These are phyloP conservation scores for Myiotriccus ornatus DNA, from an alignment of 2,797 vertebrate species.

Conservation along the genomic window DNA sequence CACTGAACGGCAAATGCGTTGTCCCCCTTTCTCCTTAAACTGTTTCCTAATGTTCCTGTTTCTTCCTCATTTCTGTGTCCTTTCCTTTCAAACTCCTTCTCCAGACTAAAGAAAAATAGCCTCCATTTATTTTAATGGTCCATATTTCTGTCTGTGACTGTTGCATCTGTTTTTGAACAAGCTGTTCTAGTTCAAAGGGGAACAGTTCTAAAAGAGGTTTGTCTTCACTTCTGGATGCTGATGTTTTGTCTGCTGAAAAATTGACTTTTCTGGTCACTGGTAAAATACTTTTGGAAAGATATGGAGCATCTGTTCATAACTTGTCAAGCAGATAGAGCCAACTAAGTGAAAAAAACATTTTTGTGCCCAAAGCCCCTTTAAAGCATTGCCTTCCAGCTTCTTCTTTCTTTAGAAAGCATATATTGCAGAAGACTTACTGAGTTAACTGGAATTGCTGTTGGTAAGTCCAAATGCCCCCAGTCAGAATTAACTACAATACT, in stretches of 20 bases:
- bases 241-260: constrained; percentile 49
- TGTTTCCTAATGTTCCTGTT: background rate
- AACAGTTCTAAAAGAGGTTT: background rate
- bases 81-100: background rate
- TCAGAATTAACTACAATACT: background rate
- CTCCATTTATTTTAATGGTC: background rate
- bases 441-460: background rate
- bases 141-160: background rate
- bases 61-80: background rate
- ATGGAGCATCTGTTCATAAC: constrained; percentile 45
- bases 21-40: background rate
- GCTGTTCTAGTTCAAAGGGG: constrained; percentile 14
- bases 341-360: constrained; percentile 45
- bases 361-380: constrained; percentile 13
- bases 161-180: constrained; percentile 14
- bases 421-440: background rate
- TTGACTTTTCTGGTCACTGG: constrained; percentile 43
- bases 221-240: constrained; percentile 7
- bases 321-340: constrained; percentile 59
- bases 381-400: constrained; percentile 31
- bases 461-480: background rate
- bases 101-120: background rate
- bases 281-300: constrained; percentile 42
- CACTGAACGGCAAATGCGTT: background rate
- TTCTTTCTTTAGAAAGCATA: constrained; percentile 26